Evolutionary conservation across 2,888 invertebrate species (phyloP).

Genomic region (Epinotia demarniana): DNA sequence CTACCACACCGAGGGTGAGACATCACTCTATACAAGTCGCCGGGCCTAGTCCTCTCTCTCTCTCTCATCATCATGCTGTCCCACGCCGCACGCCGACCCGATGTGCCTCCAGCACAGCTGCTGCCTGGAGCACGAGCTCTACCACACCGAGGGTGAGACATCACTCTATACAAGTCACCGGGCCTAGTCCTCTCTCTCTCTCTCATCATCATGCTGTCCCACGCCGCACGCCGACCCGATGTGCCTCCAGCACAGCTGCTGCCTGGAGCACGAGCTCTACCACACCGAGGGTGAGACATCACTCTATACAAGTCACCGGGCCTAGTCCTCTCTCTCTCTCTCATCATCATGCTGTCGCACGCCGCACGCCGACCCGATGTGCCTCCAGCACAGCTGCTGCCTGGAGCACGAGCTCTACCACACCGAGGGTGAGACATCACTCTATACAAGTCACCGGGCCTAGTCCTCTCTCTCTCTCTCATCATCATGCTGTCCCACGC

Average conservation of each 20-base stretch:
- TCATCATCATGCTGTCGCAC: conserved; percentile 71
- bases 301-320: no score
- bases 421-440: conserved; percentile 11
- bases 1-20: conserved; percentile 30
- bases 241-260: conserved; percentile 75
- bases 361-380: conserved; percentile 57
- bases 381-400: conserved; percentile 75
- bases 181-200: no score
- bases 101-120: conserved; percentile 74
- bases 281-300: conserved; percentile 17
- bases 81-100: conserved; percentile 56
- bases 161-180: no score
- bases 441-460: no score
- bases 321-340: no score
- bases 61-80: conserved; percentile 68
- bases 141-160: conserved; percentile 27
- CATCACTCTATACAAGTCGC: no score
- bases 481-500: conserved; percentile 82
- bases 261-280: conserved; percentile 62
- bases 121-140: conserved; percentile 66
- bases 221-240: conserved; percentile 55
- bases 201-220: no score
- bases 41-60: no score
- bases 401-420: conserved; percentile 58
- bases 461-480: no score